Evolutionary conservation across 2,888 invertebrate species (phyloP), one percentile per base, ranked within the genome.

Genomic region (Acanthococcus lagerstroemiae): DNA sequence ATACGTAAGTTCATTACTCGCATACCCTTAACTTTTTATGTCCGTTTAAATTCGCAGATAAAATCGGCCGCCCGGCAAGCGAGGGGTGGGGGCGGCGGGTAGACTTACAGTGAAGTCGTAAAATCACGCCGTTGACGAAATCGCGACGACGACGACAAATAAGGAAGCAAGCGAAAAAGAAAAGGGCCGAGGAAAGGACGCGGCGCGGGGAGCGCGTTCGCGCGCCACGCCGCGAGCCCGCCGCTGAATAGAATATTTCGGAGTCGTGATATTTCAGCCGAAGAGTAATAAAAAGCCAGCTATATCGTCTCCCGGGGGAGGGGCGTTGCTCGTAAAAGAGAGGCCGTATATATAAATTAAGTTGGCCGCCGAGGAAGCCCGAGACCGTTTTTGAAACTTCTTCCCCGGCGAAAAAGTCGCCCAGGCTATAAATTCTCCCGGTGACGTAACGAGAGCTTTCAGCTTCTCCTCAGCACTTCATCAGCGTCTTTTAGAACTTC

Each of bases 281-380:
- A 37, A n/a, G 12, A n/a, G 37, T 37, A 37, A 37, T 37, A 37
- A 37, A 37, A 37, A 37, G 37, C 37, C 37, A n/a, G n/a, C 12
- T 9, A 37, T 37, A n/a, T 27, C 19, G 52, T 54, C 30, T 63
- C 63, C 63, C 63, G 54, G 24, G 63, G 63, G 63, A 63, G 52
- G 63, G 54, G 63, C 37, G 52, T 52, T 15, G 63, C 63, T 63
- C 63, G 63, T 63, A 63, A 63, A 63, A 63, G 37, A 19, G 54
- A 37, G 54, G 37, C 37, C 63, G 63, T 63, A 63, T 63, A 54
- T 63, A 63, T 54, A 54, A 37, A 63, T 63, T 63, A 63, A 63
- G 52, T 63, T 54, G 63, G 63, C 52, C 63, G 63, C 52, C 63
- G 63, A 63, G 63, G 54, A 63, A 63, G 63, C 63, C 54, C 30